phyloP scores from a whole-genome alignment of 2,888 invertebrate genomes.

The Calliphora vomitoria region DNA sequence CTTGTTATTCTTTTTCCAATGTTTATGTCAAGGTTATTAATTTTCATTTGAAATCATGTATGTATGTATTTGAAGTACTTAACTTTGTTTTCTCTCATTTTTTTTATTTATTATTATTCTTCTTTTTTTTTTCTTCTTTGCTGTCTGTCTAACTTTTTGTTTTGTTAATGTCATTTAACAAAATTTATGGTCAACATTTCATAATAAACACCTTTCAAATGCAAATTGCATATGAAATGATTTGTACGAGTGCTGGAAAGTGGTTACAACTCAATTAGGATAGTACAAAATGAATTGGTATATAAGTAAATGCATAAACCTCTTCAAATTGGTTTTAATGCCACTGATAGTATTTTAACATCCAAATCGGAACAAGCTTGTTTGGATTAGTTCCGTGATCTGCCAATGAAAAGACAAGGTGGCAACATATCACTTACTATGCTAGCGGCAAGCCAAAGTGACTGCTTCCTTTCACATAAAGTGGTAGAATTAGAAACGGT shows the following conservation, averaged over 20 bases:
- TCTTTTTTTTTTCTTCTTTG: neutral
- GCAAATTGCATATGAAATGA: neutral
- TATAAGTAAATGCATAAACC: no score
- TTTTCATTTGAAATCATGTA: slow-evolving; percentile 14
- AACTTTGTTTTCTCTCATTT: neutral
- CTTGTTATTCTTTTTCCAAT: neutral
- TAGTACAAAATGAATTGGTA: neutral
- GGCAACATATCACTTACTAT: no score
- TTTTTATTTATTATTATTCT: neutral
- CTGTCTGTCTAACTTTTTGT: slow-evolving; percentile 2
- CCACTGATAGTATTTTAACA: no score
- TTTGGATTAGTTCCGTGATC: no score
- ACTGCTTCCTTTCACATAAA: no score
- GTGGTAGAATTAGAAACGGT: no score
- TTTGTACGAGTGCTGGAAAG: neutral
- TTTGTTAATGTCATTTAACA: slow-evolving; percentile 9
- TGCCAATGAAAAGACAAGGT: no score
- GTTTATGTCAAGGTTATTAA: slow-evolving; percentile 24
- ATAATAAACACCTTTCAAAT: slow-evolving; percentile 24
- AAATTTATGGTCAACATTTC: slow-evolving; percentile 21
- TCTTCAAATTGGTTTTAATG: no score
- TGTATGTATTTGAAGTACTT: neutral
- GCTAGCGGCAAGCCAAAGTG: no score
- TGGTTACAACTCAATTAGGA: neutral
- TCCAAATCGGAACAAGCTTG: no score